These are phyloP conservation scores for Haliclona indistincta DNA, from an alignment of 37 sponge, comb jelly and placozoan species.

Conservation along the genomic window DNA sequence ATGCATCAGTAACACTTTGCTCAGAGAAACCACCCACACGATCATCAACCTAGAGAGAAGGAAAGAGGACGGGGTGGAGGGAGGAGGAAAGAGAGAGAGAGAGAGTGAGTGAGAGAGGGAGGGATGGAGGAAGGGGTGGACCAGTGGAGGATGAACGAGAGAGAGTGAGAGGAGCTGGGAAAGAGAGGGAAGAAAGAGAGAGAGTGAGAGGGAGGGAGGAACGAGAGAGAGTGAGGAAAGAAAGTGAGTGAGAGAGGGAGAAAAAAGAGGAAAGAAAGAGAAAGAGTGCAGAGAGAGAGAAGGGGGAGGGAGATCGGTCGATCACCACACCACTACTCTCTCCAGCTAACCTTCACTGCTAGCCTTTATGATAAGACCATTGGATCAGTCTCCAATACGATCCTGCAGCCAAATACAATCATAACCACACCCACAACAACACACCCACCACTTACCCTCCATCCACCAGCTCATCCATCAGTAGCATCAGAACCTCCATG, in stretches of 20 bases:
- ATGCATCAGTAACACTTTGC: no score
- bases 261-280: no score
- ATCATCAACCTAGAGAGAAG: no score
- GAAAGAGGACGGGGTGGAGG: no score
- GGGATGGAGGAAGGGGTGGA: no score
- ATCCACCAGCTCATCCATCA: slow-evolving; percentile 87
- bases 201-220: background rate
- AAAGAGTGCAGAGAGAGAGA: no score
- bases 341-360: slow-evolving; percentile 77
- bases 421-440: background rate
- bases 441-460: slow-evolving; percentile 60
- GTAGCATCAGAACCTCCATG: slow-evolving; percentile 74
- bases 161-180: slow-evolving; percentile 1
- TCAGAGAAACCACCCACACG: no score
- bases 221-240: background rate
- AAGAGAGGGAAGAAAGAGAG: background rate
- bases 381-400: slow-evolving; percentile 85
- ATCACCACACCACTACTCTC: no score
- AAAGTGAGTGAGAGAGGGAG: background rate
- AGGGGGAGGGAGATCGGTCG: background rate
- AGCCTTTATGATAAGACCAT: slow-evolving; percentile 54
- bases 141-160: no score
- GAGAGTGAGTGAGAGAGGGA: no score
- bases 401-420: slow-evolving; percentile 21
- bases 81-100: no score